phyloP scores from a whole-genome alignment of 2,797 vertebrate species.

The Thunnus albacares region DNA sequence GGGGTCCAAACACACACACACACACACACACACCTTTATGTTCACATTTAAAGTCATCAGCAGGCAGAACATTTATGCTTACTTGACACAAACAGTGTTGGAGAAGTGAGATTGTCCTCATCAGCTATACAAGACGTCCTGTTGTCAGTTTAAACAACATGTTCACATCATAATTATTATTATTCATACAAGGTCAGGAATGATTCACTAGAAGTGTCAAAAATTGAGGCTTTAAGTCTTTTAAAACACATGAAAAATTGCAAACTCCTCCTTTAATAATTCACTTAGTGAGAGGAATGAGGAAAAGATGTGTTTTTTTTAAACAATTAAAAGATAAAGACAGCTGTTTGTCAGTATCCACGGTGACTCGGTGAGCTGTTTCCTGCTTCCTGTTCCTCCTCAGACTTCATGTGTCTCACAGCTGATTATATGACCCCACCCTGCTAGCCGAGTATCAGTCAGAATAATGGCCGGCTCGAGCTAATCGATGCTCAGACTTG shows the following conservation, averaged over 20 bases:
- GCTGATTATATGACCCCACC: conserved; percentile 47
- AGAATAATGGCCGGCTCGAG: conserved; percentile 30
- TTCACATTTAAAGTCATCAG: conserved; percentile 18
- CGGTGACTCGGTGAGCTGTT: too few relatives aligned
- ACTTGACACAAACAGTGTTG: background rate
- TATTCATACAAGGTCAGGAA: too few relatives aligned
- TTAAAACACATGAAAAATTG: too few relatives aligned
- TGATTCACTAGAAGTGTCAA: too few relatives aligned
- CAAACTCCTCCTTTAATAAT: too few relatives aligned
- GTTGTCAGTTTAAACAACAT: background rate
- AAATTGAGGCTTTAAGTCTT: too few relatives aligned
- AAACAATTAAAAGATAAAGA: too few relatives aligned
- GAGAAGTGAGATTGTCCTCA: background rate
- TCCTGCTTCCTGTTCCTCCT: too few relatives aligned
- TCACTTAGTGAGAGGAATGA: too few relatives aligned
- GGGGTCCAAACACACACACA: conserved; percentile 37
- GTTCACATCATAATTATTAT: too few relatives aligned
- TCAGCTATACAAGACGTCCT: background rate
- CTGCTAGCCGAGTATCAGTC: conserved; percentile 32
- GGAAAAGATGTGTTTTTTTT: too few relatives aligned
- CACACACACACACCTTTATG: conserved; percentile 7
- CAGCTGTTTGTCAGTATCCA: too few relatives aligned
- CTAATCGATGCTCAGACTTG: conserved; percentile 66
- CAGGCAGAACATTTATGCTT: background rate
- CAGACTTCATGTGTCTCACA: conserved; percentile 6